Evolutionary conservation across 1,140 invertebrate genomes (phyloP), one percentile per base, ranked within the genome.

Genomic region (Tetraneura akinire): DNA sequence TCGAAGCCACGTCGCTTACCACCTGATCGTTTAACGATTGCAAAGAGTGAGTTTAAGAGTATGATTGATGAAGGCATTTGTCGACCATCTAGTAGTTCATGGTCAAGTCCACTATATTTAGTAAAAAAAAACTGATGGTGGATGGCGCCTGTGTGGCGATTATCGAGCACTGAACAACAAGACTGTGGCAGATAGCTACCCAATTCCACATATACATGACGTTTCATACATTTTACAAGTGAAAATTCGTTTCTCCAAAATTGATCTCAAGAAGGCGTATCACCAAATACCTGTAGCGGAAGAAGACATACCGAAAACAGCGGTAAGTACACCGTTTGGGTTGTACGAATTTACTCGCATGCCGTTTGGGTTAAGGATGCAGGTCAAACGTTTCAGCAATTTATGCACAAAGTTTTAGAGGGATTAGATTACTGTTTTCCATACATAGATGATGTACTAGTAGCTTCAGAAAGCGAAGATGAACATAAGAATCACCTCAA

Each of bases 291-390:
- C n/a, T n/a, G n/a, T n/a, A n/a, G n/a, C n/a, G n/a, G n/a, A n/a
- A n/a, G n/a, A n/a, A n/a, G n/a, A n/a, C n/a, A n/a, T n/a, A n/a
- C n/a, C n/a, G n/a, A n/a, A n/a, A n/a, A n/a, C n/a, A n/a, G n/a
- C n/a, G n/a, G n/a, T n/a, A n/a, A n/a, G n/a, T n/a, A n/a, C n/a
- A n/a, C n/a, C n/a, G n/a, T n/a, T n/a, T n/a, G n/a, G n/a, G n/a
- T n/a, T n/a, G n/a, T n/a, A n/a, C n/a, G n/a, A n/a, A n/a, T n/a
- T n/a, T n/a, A n/a, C n/a, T n/a, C n/a, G n/a, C n/a, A n/a, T n/a
- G n/a, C n/a, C n/a, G n/a, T n/a, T n/a, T n/a, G n/a, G n/a, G n/a
- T 89, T 1, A 81, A 81, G 14, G 87, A 87, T 82, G 86, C 87
- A 11, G 83, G 84, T 1, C 85, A 87, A 55, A 85, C 85, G 0